phyloP scores from a whole-genome alignment of 1,140 invertebrate species.

The Mactra quadrangularis region DNA sequence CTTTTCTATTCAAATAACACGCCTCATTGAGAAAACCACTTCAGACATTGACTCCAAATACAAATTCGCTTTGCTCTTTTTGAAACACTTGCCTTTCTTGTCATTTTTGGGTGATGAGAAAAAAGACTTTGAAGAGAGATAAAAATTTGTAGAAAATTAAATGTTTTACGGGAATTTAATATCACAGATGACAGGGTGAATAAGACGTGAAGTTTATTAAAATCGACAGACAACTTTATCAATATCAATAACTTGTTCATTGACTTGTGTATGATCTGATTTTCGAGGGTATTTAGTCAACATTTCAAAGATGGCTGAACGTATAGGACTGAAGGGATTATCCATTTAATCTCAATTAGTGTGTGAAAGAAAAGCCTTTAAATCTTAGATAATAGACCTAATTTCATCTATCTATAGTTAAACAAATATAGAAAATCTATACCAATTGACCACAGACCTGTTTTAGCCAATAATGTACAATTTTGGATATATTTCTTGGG shows the following conservation, averaged over 20 bases:
- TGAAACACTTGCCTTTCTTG: not conserved
- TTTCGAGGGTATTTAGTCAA: not conserved
- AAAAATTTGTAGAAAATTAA: not conserved
- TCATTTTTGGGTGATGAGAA: not conserved
- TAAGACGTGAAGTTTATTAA: not conserved
- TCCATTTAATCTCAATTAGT: no score
- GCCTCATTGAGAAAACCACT: conserved; percentile 30
- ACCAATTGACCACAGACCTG: no score
- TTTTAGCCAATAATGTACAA: no score
- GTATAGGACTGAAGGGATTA: no score
- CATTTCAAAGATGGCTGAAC: no score
- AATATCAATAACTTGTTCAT: not conserved
- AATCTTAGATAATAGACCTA: no score
- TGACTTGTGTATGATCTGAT: not conserved
- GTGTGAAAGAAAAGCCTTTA: no score
- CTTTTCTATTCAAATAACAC: conserved; percentile 45
- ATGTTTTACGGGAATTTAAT: not conserved
- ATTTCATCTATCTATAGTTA: no score
- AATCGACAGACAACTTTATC: not conserved
- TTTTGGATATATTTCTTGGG: not conserved
- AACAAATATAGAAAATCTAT: no score
- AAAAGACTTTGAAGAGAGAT: not conserved
- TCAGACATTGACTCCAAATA: conserved; percentile 33
- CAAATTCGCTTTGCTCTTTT: conserved; percentile 3
- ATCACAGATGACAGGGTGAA: not conserved